These are phyloP conservation scores for Nipponacmea schrenckii DNA, from an alignment of 2,888 invertebrate genomes.

Conservation along the genomic window DNA sequence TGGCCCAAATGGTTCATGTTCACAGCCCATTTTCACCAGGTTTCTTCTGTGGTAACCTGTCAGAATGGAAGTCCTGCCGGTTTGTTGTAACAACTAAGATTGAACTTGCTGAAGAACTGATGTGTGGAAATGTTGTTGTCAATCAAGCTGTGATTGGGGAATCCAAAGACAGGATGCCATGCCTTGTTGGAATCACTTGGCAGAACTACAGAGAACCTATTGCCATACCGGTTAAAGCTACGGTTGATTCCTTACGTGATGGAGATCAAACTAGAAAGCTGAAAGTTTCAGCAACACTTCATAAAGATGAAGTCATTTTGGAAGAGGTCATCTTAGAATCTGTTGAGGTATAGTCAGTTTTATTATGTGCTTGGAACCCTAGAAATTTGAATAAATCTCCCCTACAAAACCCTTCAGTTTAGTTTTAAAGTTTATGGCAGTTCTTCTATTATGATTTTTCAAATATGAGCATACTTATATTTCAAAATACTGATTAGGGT, in stretches of 20 bases:
- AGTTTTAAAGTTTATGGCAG: no score
- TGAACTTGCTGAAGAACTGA: constrained; percentile 14
- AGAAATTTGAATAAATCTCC: no score
- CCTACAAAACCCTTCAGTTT: no score
- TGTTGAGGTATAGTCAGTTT: background rate
- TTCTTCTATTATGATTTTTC: no score
- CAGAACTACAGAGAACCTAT: constrained; percentile 11
- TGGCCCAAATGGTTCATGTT: constrained; percentile 20
- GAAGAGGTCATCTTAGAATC: background rate
- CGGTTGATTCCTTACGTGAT: constrained; percentile 42
- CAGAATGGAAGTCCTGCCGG: constrained; percentile 27
- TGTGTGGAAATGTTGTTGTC: constrained; percentile 17
- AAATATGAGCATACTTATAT: no score
- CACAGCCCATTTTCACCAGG: constrained; percentile 36
- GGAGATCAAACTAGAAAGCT: constrained; percentile 35
- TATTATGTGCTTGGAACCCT: no score
- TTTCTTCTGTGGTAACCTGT: constrained; percentile 33
- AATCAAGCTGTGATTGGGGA: constrained; percentile 21
- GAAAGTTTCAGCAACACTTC: constrained; percentile 19
- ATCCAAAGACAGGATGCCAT: background rate
- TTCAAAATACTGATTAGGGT: no score
- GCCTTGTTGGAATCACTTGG: background rate
- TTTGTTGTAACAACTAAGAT: constrained; percentile 19
- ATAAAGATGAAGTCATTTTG: background rate
- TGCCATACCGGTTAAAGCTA: constrained; percentile 38